Evolutionary conservation across 1,140 invertebrate genomes (phyloP), one percentile per base, ranked within the genome.

Genomic region (Caenorhabditis brenneri): DNA sequence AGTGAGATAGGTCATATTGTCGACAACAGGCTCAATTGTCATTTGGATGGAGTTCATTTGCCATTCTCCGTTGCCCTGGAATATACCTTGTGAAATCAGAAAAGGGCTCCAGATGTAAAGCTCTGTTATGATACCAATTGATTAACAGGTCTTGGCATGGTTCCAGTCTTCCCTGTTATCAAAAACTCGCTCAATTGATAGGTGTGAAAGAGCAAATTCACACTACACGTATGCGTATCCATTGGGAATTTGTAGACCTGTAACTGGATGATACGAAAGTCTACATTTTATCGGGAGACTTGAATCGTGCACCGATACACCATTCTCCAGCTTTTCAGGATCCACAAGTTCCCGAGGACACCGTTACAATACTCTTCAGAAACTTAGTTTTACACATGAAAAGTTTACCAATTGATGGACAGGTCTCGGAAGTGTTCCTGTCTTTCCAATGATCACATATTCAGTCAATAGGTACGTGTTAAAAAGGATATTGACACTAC

Each of bases 401-500:
- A 36, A 65, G 12, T 2, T 46, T 74, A 74, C 65, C 65, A 74
- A 15, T 15, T 24, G 19, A 9, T 74, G 19, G 7, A 74, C 36
- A 42, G 65, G 65, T 42, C 65, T 42, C 24, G 65, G 65, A 12
- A 74, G 22, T 22, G 65, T 74, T 22, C 65, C 65, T 12, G 65
- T 74, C 3, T 74, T n/a, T 42, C 65, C 65, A 7, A 10, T 46
- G n/a, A 74, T 74, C 36, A 42, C 22, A 15, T 19, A 74, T 46
- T 74, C 65, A 9, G 33, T 24, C 36, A 74, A 5, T 27, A 24
- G 65, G n/a, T 74, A 74, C 9, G 65, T 74, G 10, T 42, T 39
- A 22, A 74, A 74, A 33, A 74, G 29, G 10, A 74, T 42, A 15
- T 74, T 74, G 0, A 74, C 65, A 74, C 65, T 74, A 74, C 65